Base-by-base conservation (phyloP, 2,797 vertebrate genomes). In the Sus cebifrons region DNA sequence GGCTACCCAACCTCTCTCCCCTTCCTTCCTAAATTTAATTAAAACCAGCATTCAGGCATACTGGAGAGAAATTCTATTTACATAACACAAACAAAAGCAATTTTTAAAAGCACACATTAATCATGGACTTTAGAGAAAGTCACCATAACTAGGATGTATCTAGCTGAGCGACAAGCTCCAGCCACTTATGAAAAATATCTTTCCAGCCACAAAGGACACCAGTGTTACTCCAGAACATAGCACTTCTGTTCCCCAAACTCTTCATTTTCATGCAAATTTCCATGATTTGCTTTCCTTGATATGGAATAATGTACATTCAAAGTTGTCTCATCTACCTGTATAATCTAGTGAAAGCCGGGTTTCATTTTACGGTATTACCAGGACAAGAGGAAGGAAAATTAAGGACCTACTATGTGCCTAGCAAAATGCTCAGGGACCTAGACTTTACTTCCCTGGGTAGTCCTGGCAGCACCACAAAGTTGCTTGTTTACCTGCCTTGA, bases 21-120 rank as follows among this genome's bases (percentile, higher is more conserved):
- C 92, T 97, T 85, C 86, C 97, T 98, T 98, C 87, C 97, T 94
- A 91, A 96, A 97, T 96, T 94, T 98, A 98, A 98, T 98, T 98
- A 98, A 98, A 98, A 94, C 96, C 98, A 98, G 98, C 74, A 96
- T 98, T 96, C 87, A 93, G 25, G 89, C 97, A 96, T 90, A 32
- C 82, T 98, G 93, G 70, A 97, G 97, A 98, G 96, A 98, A 98
- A 92, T 77, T 97, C 96, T 98, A 98, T 98, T 98, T 98, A 97
- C 93, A 97, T 95, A 98, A 96, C 94, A 97, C 92, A 98, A 98
- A 98, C 87, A 62, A 98, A 98, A 98, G 97, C 94, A 97, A 27
- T 96, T 98, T 98, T 98, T 98, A 98, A 98, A 98, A 98, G 96
- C 94, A 90, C 96, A 73, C 83, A 95, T 98, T 98, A 98, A 98